Conservation (phyloP, 2,888 invertebrate genomes). For the Melinaea menophilus region DNA sequence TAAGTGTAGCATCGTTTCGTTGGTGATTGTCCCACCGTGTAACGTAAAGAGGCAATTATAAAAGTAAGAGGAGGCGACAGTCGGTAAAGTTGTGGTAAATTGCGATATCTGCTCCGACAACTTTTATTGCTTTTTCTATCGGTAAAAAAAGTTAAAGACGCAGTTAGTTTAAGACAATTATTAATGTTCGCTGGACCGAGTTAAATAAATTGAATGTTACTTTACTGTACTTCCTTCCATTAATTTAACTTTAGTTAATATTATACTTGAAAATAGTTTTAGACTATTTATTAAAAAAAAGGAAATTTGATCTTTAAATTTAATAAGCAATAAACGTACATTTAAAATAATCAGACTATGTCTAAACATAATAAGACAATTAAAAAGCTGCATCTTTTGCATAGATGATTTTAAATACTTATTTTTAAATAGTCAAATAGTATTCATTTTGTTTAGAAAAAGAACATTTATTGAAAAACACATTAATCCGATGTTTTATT, state of each 20-base stretch:
- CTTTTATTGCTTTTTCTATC: slow-evolving; percentile 59
- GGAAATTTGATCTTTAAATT: too few species aligned
- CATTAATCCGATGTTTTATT: too few species aligned
- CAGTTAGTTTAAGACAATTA: slow-evolving; percentile 24
- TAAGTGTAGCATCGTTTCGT: neutral
- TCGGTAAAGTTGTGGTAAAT: slow-evolving; percentile 48
- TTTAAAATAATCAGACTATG: too few species aligned
- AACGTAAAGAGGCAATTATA: slow-evolving; percentile 42
- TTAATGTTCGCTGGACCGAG: slow-evolving; percentile 21
- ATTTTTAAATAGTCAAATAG: too few species aligned
- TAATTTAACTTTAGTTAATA: neutral
- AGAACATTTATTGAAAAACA: too few species aligned
- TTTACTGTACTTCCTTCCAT: neutral
- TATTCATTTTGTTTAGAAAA: too few species aligned
- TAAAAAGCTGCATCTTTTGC: too few species aligned
- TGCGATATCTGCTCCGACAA: slow-evolving; percentile 61
- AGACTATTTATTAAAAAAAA: too few species aligned
- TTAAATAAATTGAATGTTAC: slow-evolving; percentile 17
- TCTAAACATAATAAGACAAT: too few species aligned
- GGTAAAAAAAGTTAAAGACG: slow-evolving; percentile 33
- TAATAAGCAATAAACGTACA: too few species aligned
- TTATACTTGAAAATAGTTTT: neutral
- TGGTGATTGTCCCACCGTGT: neutral
- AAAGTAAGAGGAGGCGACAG: slow-evolving; percentile 41
- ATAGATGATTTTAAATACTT: too few species aligned